Evolutionary conservation across 2,113 vertebrate species (phyloP), one percentile per base, ranked within the genome.

Genomic region (Seriola quinqueradiata): DNA sequence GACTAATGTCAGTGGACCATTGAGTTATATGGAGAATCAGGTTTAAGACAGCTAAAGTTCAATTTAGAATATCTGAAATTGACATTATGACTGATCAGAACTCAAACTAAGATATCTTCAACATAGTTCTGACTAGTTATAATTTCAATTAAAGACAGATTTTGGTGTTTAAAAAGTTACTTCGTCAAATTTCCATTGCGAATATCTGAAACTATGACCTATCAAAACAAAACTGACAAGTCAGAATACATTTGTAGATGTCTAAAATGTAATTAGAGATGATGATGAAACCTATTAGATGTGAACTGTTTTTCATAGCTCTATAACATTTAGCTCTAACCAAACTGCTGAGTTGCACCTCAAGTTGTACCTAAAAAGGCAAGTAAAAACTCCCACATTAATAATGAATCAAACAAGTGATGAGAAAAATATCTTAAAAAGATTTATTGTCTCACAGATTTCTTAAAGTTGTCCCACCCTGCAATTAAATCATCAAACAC

Each of bases 381-480:
- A 11, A 66, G 7, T 14, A 6, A 34, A 25, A 12, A 3, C 3
- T 66, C 12, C 38, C 12, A 36, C 4, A 57, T 46, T 1, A 77
- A 71, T 61, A 11, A 83, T 10, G 1, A 73, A 69, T 50, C 4
- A 42, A 74, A 69, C 42, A 79, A 79, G 19, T 68, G 32, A 10
- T 77, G 75, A 76, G 34, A 46, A 82, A 83, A 76, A 36, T 68
- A 79, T 83, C 61, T 86, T 85, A 86, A 87, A 87, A 90, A 90
- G 36, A 85, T 92, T 83, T 92, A 92, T 89, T 93, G 55, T 83
- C 44, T 81, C 28, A 68, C 70, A 82, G 44, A 75, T 44, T 67
- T 59, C 66, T 38, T 19, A 42, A 79, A 32, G 61, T 21, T 16
- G 17, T 57, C 21, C 3, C 68, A 70, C 34, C 25, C 55, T 65